Percentiles rank a stretch among this genome's conserved stretches.
Conservation (phyloP, 2,797 vertebrate genomes). For the Pseudochirops corinnae region DNA sequence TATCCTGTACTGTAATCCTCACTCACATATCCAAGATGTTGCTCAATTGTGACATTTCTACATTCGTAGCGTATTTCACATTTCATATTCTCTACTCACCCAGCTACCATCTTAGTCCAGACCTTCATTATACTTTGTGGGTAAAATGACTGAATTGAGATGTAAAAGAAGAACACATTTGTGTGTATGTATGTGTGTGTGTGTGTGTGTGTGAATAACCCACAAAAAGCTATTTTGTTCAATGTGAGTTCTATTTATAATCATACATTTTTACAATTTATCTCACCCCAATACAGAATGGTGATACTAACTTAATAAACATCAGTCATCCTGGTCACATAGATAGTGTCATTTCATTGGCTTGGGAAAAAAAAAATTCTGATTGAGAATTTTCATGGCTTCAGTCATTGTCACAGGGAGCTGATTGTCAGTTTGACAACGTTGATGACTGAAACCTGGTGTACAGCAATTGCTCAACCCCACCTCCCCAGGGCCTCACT, state of each 20-base stretch:
- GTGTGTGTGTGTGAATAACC: not conserved
- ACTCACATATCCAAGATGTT: not conserved
- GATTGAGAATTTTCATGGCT: not conserved
- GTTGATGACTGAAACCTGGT: not conserved
- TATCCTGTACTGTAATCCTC: not conserved
- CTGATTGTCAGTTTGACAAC: fast-evolving
- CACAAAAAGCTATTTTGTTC: not conserved
- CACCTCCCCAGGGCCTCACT: fast-evolving
- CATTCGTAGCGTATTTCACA: not conserved
- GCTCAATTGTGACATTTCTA: not conserved
- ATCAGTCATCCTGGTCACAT: not conserved
- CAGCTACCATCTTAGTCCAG: not conserved
- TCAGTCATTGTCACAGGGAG: not conserved
- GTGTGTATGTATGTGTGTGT: not conserved
- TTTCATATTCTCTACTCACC: not conserved
- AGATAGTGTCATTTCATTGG: not conserved
- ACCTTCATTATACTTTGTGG: not conserved
- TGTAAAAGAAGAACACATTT: not conserved
- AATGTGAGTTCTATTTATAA: not conserved
- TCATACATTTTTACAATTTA: not conserved
- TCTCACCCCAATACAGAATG: not conserved
- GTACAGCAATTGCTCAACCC: fast-evolving
- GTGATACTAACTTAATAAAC: not conserved
- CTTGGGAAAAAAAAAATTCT: not conserved
- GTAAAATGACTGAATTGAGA: not conserved